A percentile compares a stretch with the other conserved stretches of the same genome.
Evolutionary conservation across 2,113 vertebrate genomes (phyloP).

Genomic region (Misgurnus anguillicaudatus): DNA sequence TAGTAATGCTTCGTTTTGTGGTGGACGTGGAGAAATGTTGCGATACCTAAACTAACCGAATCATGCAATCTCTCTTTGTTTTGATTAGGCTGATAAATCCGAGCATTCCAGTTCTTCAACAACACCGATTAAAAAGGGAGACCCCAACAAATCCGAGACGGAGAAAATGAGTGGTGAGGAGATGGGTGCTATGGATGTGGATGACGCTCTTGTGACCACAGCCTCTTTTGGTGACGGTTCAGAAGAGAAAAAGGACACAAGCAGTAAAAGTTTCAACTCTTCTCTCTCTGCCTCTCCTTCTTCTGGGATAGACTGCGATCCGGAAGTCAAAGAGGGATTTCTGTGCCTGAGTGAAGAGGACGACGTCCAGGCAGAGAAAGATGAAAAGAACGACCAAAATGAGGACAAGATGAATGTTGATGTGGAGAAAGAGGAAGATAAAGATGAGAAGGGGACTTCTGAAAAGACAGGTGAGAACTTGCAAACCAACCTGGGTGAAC

Average conservation of each 20-base stretch:
- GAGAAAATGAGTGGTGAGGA: constrained; percentile 34
- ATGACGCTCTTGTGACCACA: constrained; percentile 27
- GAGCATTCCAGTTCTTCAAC: neutral
- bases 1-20: too few relatives aligned
- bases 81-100: neutral
- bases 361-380: constrained; percentile 44
- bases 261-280: constrained; percentile 51
- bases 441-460: constrained; percentile 58
- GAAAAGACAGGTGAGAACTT: constrained; percentile 50
- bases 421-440: constrained; percentile 45
- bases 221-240: constrained; percentile 31
- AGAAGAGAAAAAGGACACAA: constrained; percentile 46
- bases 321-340: constrained; percentile 57
- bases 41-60: neutral
- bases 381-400: constrained; percentile 58
- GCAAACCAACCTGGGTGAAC: neutral
- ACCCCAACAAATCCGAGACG: neutral
- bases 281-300: constrained; percentile 46
- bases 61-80: neutral
- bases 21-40: neutral
- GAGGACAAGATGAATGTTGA: constrained; percentile 63
- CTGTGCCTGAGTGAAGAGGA: constrained; percentile 57
- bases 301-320: constrained; percentile 49
- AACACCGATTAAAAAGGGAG: constrained; percentile 6
- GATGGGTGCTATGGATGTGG: constrained; percentile 34